phyloP scores from a whole-genome alignment of 35 echinoderm and acorn worm genomes.

The Apostichopus parvimensis region DNA sequence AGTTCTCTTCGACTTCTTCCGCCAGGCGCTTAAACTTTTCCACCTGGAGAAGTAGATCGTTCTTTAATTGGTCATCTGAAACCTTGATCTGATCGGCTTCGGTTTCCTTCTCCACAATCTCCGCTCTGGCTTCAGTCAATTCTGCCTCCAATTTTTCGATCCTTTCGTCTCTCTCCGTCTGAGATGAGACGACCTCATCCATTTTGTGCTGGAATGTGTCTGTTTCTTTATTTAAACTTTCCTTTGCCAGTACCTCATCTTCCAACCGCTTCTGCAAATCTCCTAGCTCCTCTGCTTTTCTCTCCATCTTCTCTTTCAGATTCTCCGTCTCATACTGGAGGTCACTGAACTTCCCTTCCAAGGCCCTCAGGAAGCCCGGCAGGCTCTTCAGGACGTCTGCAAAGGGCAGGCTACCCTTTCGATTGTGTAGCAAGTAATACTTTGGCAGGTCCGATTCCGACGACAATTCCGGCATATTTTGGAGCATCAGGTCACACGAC shows the following conservation, averaged over 20 bases:
- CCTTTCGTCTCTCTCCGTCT: slow-evolving; percentile 37
- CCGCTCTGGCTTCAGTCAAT: slow-evolving; percentile 23
- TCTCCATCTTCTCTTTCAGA: background rate
- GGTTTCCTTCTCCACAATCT: slow-evolving; percentile 38
- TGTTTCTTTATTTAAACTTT: background rate
- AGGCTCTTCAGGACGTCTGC: background rate
- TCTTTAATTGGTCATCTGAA: slow-evolving; percentile 69
- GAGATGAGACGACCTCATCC: background rate
- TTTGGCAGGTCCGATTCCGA: slow-evolving; percentile 28
- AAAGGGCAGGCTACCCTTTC: background rate
- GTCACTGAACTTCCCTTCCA: slow-evolving; percentile 19
- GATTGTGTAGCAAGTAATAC: background rate
- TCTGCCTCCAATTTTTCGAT: slow-evolving; percentile 51
- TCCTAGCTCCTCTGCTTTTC: background rate
- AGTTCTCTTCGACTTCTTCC: slow-evolving; percentile 65
- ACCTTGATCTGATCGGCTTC: slow-evolving; percentile 52
- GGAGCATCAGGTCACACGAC: background rate
- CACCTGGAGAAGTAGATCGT: slow-evolving; percentile 71
- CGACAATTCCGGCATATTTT: slow-evolving; percentile 19
- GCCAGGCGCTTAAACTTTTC: slow-evolving; percentile 71
- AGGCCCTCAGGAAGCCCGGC: slow-evolving; percentile 25
- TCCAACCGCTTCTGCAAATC: background rate
- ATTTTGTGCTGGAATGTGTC: slow-evolving; percentile 10
- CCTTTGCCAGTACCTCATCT: background rate
- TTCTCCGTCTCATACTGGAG: background rate